These are phyloP conservation scores for Nemotelus pantherinus DNA, from an alignment of 2,888 invertebrate genomes.

Conservation along the genomic window DNA sequence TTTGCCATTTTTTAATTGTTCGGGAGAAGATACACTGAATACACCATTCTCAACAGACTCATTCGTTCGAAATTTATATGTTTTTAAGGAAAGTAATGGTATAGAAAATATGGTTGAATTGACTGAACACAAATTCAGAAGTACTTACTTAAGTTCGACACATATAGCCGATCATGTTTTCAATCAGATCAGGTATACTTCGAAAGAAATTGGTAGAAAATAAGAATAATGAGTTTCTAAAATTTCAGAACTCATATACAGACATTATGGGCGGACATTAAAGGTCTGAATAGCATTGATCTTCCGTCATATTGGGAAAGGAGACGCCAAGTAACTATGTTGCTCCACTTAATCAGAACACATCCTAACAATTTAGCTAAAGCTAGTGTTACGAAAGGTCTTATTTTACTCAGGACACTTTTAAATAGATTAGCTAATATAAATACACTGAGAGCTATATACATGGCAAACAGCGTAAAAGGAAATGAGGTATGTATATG, in stretches of 20 bases:
- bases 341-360: conserved; percentile 13
- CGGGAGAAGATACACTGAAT: conserved; percentile 58
- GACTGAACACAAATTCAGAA: conserved; percentile 56
- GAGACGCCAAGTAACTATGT: conserved; percentile 21
- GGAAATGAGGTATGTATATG: conserved; percentile 57
- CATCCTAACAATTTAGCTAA: not conserved
- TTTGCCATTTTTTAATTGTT: conserved; percentile 60
- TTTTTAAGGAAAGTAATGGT: conserved; percentile 45
- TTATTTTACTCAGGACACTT: not conserved
- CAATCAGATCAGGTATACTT: conserved; percentile 58
- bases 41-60: conserved; percentile 56
- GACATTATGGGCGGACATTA: conserved; percentile 56
- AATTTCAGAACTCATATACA: conserved; percentile 59
- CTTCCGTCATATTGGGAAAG: conserved; percentile 16
- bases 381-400: not conserved
- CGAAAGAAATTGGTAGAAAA: not conserved
- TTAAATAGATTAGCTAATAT: conserved; percentile 18
- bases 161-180: conserved; percentile 53
- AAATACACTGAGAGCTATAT: conserved; percentile 49
- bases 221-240: not conserved
- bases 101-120: conserved; percentile 52
- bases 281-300: conserved; percentile 32
- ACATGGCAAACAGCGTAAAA: conserved; percentile 54
- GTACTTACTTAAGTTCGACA: conserved; percentile 53
- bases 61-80: conserved; percentile 58